Base-by-base conservation (phyloP, 2,797 vertebrate genomes). In the Hyperoplus immaculatus region DNA sequence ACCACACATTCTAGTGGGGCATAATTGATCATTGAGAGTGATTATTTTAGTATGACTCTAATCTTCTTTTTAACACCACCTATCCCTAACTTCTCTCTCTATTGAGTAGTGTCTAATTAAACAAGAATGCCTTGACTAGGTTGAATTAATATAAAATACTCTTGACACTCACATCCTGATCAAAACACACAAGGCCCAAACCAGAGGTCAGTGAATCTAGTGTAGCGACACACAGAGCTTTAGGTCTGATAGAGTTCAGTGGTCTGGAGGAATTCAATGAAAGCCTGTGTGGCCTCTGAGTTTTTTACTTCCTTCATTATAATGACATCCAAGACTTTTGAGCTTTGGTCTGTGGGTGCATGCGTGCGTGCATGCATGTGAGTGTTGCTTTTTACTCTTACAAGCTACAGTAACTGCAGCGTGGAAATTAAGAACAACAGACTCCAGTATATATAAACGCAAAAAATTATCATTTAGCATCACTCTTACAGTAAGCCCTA, bases 161-260 rank as follows among this genome's bases (percentile, higher is more conserved):
- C 56, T 53, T 60, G 62, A 80, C 81, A 65, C 49, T 69, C 29
- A 29, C 47, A 12, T 64, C 61, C 50, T 66, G 47, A 65, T 76
- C 66, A 68, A 45, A 82, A 79, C 21, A 67, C 50, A 43, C 1
- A 1, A 62, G 72, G 39, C 61, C 36, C 55, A 16, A 3, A 39
- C 63, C 14, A 9, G 43, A 42, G 45, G 8, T 72, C 59, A 11
- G 59, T 77, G 70, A 67, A 75, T 81, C 47, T 61, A 8, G 39
- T 63, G 54, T 4, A 77, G 51, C 49, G 59, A 51, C 66, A 38
- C 62, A 15, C 55, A 85, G 80, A 38, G 59, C 74, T 75, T 77
- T 66, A 61, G 70, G 70, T 72, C 69, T 80, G 43, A 80, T 42
- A 63, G 58, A 77, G 81, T 78, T 87, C 81, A 84, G 49, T 70